Conservation (phyloP, 64 coral and sea anemone genomes). For the Anthopleura sola region DNA sequence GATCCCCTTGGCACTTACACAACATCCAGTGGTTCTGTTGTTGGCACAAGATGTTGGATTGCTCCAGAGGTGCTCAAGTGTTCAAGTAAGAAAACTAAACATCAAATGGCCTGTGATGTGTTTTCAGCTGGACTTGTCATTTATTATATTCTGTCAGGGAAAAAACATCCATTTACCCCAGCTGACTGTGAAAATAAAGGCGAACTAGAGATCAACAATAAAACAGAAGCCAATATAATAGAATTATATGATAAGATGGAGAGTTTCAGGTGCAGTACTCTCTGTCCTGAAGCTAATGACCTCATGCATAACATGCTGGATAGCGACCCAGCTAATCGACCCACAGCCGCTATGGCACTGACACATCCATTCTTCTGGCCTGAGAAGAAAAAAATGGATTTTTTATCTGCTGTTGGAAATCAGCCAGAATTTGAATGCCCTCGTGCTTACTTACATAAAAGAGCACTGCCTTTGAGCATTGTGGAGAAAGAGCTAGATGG, state of each 20-base stretch:
- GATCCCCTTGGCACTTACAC: neutral
- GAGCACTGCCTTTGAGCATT: neutral
- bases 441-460: neutral
- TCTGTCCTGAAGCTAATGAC: conserved; percentile 7
- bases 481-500: neutral
- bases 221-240: conserved; percentile 1
- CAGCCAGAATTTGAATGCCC: conserved; percentile 36
- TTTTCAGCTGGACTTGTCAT: conserved; percentile 31
- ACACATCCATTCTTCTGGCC: conserved; percentile 29
- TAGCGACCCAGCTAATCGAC: neutral
- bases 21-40: neutral
- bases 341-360: neutral
- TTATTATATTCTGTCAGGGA: conserved; percentile 20
- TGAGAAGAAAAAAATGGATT: conserved; percentile 23
- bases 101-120: conserved; percentile 16
- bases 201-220: neutral
- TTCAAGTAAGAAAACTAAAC: neutral
- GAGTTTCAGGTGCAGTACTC: neutral
- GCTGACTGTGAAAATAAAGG: neutral
- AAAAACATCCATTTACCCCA: conserved; percentile 36
- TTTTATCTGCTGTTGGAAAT: conserved; percentile 33
- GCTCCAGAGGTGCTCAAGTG: neutral
- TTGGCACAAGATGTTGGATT: conserved; percentile 36
- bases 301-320: neutral
- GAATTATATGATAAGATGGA: neutral